Evolutionary conservation across 2,888 invertebrate species (phyloP).

Genomic region (Heliconius ethilla): DNA sequence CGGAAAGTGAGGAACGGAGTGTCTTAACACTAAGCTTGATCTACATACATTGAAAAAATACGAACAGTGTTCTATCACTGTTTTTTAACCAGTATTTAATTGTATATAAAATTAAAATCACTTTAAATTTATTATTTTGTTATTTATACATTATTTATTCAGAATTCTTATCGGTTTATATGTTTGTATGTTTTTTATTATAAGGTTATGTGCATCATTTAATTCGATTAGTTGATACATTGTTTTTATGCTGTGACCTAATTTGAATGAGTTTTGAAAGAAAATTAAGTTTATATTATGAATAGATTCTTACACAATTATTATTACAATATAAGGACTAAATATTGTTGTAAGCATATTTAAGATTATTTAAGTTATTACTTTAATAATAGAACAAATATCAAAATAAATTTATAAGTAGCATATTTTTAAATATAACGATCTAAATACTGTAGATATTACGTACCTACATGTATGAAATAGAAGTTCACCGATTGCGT

Average conservation of each 20-base stretch:
- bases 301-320: background rate
- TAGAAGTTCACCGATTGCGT: background rate
- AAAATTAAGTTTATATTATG: slow-evolving; percentile 10
- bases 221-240: background rate
- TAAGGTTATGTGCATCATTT: background rate
- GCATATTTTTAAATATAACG: too few relatives aligned
- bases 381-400: background rate
- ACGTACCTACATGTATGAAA: too few relatives aligned
- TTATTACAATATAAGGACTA: background rate
- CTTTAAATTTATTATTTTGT: background rate
- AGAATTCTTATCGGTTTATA: background rate
- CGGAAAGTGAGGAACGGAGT: too few relatives aligned
- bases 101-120: background rate
- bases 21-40: too few relatives aligned
- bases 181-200: background rate
- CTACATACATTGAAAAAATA: too few relatives aligned
- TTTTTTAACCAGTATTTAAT: too few relatives aligned
- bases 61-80: too few relatives aligned
- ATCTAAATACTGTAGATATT: too few relatives aligned
- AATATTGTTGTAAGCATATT: background rate
- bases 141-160: background rate
- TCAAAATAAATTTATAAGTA: background rate
- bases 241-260: slow-evolving; percentile 12
- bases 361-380: too few relatives aligned
- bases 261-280: background rate